These are phyloP conservation scores for Coturnix japonica DNA, from an alignment of 2,113 vertebrate genomes.

Conservation along the genomic window DNA sequence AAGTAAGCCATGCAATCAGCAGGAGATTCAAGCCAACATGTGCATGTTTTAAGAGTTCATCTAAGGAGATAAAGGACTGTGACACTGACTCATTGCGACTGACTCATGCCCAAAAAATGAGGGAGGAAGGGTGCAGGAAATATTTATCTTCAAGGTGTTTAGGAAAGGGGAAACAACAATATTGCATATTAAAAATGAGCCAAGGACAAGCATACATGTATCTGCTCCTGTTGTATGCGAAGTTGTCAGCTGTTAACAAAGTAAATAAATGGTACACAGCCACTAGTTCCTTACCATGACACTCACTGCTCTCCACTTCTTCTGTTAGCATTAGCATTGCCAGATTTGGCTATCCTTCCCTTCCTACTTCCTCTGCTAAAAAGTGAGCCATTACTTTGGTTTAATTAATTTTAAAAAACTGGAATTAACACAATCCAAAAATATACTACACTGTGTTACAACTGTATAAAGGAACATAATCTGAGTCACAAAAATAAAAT, in stretches of 20 bases:
- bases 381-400: not conserved
- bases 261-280: not conserved
- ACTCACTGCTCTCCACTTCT: not conserved
- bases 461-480: not conserved
- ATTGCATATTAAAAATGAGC: not conserved
- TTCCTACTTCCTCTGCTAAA: not conserved
- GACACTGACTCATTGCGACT: fast-evolving
- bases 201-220: not conserved
- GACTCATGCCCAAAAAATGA: not conserved
- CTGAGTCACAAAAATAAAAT: not conserved
- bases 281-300: not conserved
- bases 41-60: not conserved
- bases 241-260: not conserved
- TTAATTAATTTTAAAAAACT: not conserved
- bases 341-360: not conserved
- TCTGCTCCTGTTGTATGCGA: not conserved
- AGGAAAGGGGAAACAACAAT: not conserved
- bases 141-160: not conserved
- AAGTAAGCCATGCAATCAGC: not conserved
- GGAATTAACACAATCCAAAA: not conserved
- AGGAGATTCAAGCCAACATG: not conserved
- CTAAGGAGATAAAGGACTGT: not conserved
- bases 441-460: not conserved
- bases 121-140: not conserved
- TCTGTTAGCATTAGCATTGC: not conserved